Conservation (phyloP, 2,797 vertebrate species). For the Tapirus indicus region DNA sequence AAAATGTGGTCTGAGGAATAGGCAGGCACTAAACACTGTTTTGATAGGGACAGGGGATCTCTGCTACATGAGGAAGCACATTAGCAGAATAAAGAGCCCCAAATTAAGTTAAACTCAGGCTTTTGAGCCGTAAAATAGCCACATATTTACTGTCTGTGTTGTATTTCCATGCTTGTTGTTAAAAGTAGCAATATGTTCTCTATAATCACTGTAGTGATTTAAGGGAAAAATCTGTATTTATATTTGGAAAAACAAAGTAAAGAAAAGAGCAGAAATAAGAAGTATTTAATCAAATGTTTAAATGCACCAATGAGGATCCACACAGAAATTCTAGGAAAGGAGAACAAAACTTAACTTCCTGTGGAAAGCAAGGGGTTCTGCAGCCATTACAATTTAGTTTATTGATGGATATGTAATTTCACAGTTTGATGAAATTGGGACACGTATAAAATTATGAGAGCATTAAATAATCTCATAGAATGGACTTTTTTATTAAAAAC, state of each 20-base stretch:
- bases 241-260: background rate
- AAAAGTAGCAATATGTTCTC: background rate
- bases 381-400: background rate
- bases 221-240: background rate
- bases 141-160: background rate
- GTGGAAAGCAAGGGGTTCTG: background rate
- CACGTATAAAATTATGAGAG: background rate
- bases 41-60: background rate
- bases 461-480: background rate
- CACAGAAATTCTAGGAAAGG: background rate
- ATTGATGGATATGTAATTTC: background rate
- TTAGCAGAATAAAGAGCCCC: background rate
- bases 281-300: background rate
- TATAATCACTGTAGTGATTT: background rate
- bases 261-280: background rate
- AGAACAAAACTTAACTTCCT: background rate
- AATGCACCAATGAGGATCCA: background rate
- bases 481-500: background rate
- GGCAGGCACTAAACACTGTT: accelerated
- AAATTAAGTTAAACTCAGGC: background rate
- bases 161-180: background rate
- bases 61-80: background rate
- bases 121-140: background rate
- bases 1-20: background rate
- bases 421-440: background rate